Conservation (phyloP, 2,888 invertebrate species). For the Drosophila ustulata region DNA sequence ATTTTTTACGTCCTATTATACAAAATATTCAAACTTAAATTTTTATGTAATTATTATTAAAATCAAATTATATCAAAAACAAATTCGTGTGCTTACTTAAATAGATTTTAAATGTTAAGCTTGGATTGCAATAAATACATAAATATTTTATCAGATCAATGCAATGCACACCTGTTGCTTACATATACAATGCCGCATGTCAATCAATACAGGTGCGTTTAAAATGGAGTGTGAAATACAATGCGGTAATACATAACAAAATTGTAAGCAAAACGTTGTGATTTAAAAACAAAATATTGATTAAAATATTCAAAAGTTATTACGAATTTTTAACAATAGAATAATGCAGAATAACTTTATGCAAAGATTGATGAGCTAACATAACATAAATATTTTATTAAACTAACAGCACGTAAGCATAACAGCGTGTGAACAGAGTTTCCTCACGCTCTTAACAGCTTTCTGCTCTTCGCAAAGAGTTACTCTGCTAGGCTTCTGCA, state of each 20-base stretch:
- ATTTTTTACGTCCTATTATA: no score
- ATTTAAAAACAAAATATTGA: no score
- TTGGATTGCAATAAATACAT: neutral
- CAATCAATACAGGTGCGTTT: slow-evolving; percentile 51
- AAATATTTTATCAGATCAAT: slow-evolving; percentile 39
- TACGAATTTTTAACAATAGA: neutral
- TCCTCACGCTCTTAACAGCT: slow-evolving; percentile 37
- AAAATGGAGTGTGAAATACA: neutral
- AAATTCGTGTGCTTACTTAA: neutral
- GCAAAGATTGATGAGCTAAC: slow-evolving; percentile 25
- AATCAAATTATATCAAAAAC: neutral
- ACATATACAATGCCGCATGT: slow-evolving; percentile 12
- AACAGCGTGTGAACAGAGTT: neutral
- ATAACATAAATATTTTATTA: slow-evolving; percentile 5
- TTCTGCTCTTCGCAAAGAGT: slow-evolving; percentile 59
- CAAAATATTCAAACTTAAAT: no score
- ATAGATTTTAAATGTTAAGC: neutral
- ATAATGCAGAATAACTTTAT: neutral
- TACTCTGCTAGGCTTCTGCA: slow-evolving; percentile 25
- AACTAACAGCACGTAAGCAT: slow-evolving; percentile 23
- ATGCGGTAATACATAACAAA: no score
- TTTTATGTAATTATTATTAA: no score
- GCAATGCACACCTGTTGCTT: slow-evolving; percentile 55
- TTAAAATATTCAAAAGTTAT: neutral
- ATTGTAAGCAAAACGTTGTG: neutral